Percentiles rank a stretch among this genome's conserved stretches.
These are phyloP conservation scores for Toxotes lorentzi DNA, from an alignment of 2,797 vertebrate species.

Conservation along the genomic window DNA sequence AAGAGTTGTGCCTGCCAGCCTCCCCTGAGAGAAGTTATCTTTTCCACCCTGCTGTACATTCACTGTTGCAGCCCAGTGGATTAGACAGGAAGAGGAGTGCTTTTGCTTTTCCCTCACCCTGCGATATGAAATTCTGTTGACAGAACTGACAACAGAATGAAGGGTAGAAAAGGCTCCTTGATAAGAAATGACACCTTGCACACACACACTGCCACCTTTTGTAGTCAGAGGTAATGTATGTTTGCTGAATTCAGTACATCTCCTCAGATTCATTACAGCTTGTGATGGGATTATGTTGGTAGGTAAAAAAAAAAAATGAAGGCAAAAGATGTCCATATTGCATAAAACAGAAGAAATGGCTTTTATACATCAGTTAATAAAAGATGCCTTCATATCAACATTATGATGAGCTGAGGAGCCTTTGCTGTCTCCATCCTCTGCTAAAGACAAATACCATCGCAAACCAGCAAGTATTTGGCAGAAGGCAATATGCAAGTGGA, in stretches of 20 bases:
- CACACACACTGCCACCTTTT: constrained; percentile 11
- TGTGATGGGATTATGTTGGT: constrained; percentile 12
- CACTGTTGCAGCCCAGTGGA: constrained; percentile 61
- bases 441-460: constrained; percentile 45
- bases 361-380: constrained; percentile 19
- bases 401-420: constrained; percentile 28
- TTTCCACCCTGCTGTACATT: constrained; percentile 64
- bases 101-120: constrained; percentile 14
- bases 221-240: constrained; percentile 22
- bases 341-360: constrained; percentile 10
- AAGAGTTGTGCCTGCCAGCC: constrained; percentile 57
- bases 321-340: background rate
- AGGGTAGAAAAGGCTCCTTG: constrained; percentile 45
- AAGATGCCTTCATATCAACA: constrained; percentile 6
- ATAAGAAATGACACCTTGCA: constrained; percentile 48
- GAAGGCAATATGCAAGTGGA: constrained; percentile 35
- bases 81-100: constrained; percentile 58
- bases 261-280: constrained; percentile 14
- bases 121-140: constrained; percentile 53
- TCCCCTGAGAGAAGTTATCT: constrained; percentile 69
- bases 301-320: constrained; percentile 6
- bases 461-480: constrained; percentile 32
- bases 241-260: constrained; percentile 18
- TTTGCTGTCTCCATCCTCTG: constrained; percentile 11
- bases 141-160: constrained; percentile 57